These are phyloP conservation scores for Thera britannica DNA, from an alignment of 2,888 invertebrate genomes.

Conservation along the genomic window DNA sequence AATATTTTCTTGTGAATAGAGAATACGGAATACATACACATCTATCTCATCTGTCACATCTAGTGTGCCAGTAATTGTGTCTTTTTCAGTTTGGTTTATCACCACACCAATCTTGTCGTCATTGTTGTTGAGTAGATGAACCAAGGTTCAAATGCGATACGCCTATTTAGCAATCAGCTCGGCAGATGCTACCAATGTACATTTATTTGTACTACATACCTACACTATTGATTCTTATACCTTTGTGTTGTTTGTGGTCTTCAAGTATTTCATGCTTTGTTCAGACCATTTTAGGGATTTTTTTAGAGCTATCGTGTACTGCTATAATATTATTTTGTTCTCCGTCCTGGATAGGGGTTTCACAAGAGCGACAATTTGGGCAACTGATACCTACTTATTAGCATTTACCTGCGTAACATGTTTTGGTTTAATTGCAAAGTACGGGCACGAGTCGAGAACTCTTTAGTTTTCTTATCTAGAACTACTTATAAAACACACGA, in stretches of 20 bases:
- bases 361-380: neutral
- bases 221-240: conserved; percentile 30
- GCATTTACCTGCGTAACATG: neutral
- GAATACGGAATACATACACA: neutral
- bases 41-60: neutral
- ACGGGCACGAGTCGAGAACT: neutral
- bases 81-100: conserved; percentile 11
- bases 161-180: conserved; percentile 44
- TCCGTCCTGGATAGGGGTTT: too few relatives aligned
- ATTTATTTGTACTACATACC: conserved; percentile 33
- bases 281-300: neutral
- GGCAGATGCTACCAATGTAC: conserved; percentile 30
- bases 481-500: neutral
- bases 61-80: neutral
- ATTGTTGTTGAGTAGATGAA: conserved; percentile 57
- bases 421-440: neutral
- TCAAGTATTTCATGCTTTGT: conserved; percentile 1
- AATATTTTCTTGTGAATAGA: conserved; percentile 1
- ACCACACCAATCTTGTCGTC: conserved; percentile 31
- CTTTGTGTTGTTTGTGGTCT: conserved; percentile 12
- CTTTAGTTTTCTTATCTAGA: neutral
- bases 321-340: too few relatives aligned
- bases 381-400: neutral
- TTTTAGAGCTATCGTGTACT: neutral
- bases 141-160: conserved; percentile 46